A percentile compares a stretch with the other conserved stretches of the same genome.
Evolutionary conservation across 2,888 invertebrate genomes (phyloP).

Genomic region (Hipparchia semele): DNA sequence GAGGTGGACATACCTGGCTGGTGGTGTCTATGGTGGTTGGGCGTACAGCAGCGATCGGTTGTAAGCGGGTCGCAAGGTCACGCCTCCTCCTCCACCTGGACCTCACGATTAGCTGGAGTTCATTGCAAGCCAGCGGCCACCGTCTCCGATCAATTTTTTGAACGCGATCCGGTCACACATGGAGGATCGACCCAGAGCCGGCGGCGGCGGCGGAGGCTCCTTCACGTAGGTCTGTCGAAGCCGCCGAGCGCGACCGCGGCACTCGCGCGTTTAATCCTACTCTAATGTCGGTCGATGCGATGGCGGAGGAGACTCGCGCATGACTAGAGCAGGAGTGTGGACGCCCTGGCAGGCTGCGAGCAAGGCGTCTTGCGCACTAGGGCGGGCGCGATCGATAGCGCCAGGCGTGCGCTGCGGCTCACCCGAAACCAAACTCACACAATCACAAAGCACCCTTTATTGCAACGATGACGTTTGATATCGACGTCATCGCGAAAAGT

Average conservation of each 20-base stretch:
- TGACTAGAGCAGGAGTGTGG: conserved; percentile 59
- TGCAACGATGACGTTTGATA: conserved; percentile 63
- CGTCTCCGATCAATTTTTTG: conserved; percentile 53
- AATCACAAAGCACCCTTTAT: conserved; percentile 57
- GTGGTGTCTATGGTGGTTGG: conserved; percentile 50
- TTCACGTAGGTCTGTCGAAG: conserved; percentile 52
- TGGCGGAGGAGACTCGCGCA: conserved; percentile 64
- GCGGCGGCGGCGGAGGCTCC: conserved; percentile 62
- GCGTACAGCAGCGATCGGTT: conserved; percentile 47
- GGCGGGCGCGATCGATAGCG: conserved; percentile 59
- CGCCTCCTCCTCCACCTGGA: conserved; percentile 50
- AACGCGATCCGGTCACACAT: conserved; percentile 56
- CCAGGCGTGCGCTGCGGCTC: conserved; percentile 59
- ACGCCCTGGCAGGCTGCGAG: conserved; percentile 53
- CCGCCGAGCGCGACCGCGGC: conserved; percentile 73
- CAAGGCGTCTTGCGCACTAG: conserved; percentile 48
- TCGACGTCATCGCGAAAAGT: conserved; percentile 60
- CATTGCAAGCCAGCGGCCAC: conserved; percentile 54
- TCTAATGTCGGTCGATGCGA: conserved; percentile 66
- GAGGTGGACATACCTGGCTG: conserved; percentile 49
- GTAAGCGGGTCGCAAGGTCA: conserved; percentile 57
- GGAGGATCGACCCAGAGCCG: conserved; percentile 54
- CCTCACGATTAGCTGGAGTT: conserved; percentile 55
- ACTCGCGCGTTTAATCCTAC: conserved; percentile 68
- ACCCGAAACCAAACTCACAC: conserved; percentile 51